Evolutionary conservation across 1,140 invertebrate genomes (phyloP).

Genomic region (Linepithema humile): DNA sequence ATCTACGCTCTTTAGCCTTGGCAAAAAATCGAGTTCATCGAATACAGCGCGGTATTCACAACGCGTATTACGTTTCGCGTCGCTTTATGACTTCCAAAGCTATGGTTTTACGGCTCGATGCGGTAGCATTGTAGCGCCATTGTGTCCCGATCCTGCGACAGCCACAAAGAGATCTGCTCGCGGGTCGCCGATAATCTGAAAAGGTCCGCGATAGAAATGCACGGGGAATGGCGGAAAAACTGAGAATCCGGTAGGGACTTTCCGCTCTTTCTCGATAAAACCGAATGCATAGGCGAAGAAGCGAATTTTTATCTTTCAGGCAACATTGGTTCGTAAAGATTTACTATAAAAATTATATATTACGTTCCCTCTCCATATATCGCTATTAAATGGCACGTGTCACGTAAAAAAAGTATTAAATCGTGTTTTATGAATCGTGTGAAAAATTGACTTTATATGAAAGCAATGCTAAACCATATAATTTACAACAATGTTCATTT

Average conservation of each 20-base stretch:
- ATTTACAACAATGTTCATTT: not conserved
- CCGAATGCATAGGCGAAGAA: constrained; percentile 35
- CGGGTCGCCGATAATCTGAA: constrained; percentile 65
- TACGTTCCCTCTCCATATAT: not conserved
- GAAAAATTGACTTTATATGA: not conserved
- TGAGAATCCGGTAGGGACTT: constrained; percentile 33
- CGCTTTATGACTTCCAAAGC: constrained; percentile 60
- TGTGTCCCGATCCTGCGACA: constrained; percentile 58
- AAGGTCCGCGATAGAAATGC: constrained; percentile 61
- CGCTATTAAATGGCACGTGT: not conserved
- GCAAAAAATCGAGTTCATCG: constrained; percentile 31
- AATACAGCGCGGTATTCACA: constrained; percentile 28
- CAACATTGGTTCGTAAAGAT: not conserved
- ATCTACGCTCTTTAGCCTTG: constrained; percentile 31
- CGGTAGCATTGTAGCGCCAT: constrained; percentile 59
- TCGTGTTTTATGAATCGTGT: too few relatives aligned
- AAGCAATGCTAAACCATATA: constrained; percentile 5
- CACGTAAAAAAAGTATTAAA: constrained; percentile 7
- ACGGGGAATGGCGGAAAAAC: constrained; percentile 43
- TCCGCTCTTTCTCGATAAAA: constrained; percentile 48
- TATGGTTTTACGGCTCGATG: constrained; percentile 67
- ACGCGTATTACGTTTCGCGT: constrained; percentile 49
- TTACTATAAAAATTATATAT: constrained; percentile 2
- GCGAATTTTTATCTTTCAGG: constrained; percentile 13
- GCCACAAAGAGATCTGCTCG: constrained; percentile 60